Base-by-base conservation (phyloP, 1,140 invertebrate genomes). In the Dryas iulia region DNA sequence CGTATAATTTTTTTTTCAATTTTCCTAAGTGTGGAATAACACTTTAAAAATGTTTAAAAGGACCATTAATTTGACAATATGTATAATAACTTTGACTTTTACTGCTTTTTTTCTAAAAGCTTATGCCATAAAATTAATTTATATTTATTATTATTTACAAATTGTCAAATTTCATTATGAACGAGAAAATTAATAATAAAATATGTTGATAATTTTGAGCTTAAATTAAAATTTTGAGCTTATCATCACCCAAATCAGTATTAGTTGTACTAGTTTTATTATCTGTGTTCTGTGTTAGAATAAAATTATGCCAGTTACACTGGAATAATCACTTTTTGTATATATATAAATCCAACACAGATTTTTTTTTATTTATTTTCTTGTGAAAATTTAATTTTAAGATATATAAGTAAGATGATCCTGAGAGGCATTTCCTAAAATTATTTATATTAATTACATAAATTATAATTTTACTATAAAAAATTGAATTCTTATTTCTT, bases 161-260 rank as follows among this genome's bases (percentile, higher is more conserved):
- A n/a, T n/a, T n/a, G n/a, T n/a, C n/a, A n/a, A n/a, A n/a, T n/a
- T n/a, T n/a, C n/a, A n/a, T n/a, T n/a, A n/a, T n/a, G n/a, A n/a
- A n/a, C n/a, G n/a, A n/a, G n/a, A 14, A 12, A 18, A 39, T 4
- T n/a, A 14, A 39, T 14, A 39, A 6, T 39, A 39, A 35, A 39
- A 14, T 14, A 7, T 39, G 14, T 7, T 10, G 21, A 10, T 53
- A 53, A 12, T 18, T 53, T 23, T 24, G 21, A 53, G 8, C 3
- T 53, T 23, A 53, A 11, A 2, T 39, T 39, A 39, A n/a, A 53
- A 12, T 18, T 53, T 23, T 24, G 21, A 53, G 8, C 3, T 53
- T 23, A 53, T 56, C 53, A 25, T 56, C 53, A 56, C 53, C 53
- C 53, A 63, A 35, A 69, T 69, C 66, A 69, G 66, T 69, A 69